Percentiles rank a stretch among this genome's conserved stretches.
These are phyloP conservation scores for Plebejus argus DNA, from an alignment of 2,888 invertebrate species.

Conservation along the genomic window DNA sequence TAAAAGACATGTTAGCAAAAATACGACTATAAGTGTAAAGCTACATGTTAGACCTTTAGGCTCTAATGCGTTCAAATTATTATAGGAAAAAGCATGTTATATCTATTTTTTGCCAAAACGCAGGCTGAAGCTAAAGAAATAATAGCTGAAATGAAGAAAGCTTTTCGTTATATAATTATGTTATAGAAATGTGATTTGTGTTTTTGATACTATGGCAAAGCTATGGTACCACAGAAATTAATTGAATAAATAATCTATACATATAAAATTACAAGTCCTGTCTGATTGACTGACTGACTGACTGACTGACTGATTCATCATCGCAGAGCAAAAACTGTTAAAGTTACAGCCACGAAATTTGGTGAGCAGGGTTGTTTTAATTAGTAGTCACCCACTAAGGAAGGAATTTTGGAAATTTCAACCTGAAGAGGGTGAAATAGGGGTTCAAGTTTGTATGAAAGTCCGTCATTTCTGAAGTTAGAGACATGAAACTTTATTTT, in stretches of 20 bases:
- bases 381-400: too few relatives aligned
- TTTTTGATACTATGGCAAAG: background rate
- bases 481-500: too few relatives aligned
- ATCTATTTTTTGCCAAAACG: background rate
- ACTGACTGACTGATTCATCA: too few relatives aligned
- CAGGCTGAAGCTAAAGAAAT: background rate
- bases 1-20: slow-evolving; percentile 12
- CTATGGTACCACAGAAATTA: background rate
- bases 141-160: background rate
- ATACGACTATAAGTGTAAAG: background rate
- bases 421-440: too few relatives aligned
- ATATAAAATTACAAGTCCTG: too few relatives aligned
- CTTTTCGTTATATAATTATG: background rate
- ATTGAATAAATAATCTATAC: background rate
- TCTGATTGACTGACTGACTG: too few relatives aligned
- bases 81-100: slow-evolving; percentile 6
- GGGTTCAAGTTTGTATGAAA: too few relatives aligned
- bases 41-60: background rate
- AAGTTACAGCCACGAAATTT: too few relatives aligned
- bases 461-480: too few relatives aligned
- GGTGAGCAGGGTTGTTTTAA: too few relatives aligned
- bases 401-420: too few relatives aligned
- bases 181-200: background rate
- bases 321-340: too few relatives aligned
- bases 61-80: background rate